These are phyloP conservation scores for Callinectes sapidus DNA, from an alignment of 2,888 invertebrate species.

Conservation along the genomic window DNA sequence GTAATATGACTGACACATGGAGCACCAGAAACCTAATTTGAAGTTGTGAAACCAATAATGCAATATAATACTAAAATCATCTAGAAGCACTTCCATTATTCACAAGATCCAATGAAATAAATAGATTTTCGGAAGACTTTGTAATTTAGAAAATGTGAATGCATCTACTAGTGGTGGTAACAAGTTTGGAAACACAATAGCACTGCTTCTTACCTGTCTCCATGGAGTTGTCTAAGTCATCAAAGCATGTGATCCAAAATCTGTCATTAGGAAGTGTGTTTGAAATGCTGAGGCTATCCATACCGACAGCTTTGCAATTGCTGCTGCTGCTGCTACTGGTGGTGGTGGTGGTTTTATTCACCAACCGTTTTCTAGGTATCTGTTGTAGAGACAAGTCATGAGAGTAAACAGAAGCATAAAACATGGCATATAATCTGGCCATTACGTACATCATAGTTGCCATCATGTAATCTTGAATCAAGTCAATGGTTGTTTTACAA, in stretches of 20 bases:
- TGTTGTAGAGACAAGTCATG: background rate
- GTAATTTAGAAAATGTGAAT: no score
- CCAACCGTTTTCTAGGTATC: background rate
- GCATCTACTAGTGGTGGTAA: no score
- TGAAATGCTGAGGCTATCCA: background rate
- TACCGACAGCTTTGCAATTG: no score
- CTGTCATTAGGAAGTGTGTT: constrained; percentile 4
- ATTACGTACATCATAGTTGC: background rate
- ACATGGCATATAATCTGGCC: background rate
- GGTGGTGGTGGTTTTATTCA: background rate
- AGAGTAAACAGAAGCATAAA: background rate
- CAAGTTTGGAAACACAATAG: background rate
- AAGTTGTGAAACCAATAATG: no score
- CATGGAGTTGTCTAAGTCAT: constrained; percentile 26
- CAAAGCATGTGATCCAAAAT: constrained; percentile 37
- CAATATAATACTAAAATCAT: no score
- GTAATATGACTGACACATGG: no score
- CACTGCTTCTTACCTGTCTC: constrained; percentile 24
- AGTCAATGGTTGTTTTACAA: no score
- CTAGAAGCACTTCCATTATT: no score
- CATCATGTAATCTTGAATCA: background rate
- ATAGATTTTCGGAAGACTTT: no score
- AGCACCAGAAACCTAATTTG: no score
- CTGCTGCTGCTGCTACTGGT: background rate
- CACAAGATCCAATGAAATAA: no score